Percentiles rank a stretch among this genome's conserved stretches.
phyloP scores from a whole-genome alignment of 2,113 vertebrate species.

The Mesocricetus auratus region DNA sequence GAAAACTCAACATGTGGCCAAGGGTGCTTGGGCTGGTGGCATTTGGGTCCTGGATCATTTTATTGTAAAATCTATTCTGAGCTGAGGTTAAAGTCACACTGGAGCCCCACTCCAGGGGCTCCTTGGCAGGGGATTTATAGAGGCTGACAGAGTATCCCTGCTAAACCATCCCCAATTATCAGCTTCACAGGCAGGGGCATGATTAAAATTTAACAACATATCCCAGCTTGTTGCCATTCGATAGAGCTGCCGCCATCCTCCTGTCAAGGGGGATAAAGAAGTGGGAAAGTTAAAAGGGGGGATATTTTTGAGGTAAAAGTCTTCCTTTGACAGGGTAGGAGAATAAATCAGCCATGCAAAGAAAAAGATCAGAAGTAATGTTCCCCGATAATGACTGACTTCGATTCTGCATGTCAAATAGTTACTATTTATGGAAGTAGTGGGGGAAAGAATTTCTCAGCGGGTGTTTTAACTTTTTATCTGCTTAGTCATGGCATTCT shows the following conservation, averaged over 20 bases:
- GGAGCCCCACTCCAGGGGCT: neutral
- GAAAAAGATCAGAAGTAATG: conserved; percentile 65
- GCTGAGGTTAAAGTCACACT: neutral
- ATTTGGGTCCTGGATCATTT: neutral
- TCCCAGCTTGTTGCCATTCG: conserved; percentile 63
- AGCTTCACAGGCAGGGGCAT: conserved; percentile 64
- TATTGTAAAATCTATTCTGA: conserved; percentile 37
- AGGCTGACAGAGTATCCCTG: conserved; percentile 1
- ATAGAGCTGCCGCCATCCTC: conserved; percentile 49
- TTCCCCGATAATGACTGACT: conserved; percentile 64
- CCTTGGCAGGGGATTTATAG: conserved; percentile 26
- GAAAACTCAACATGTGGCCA: neutral
- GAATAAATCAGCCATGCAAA: conserved; percentile 63
- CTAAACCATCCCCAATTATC: conserved; percentile 71
- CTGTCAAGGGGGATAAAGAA: conserved; percentile 66
- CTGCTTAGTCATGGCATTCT: conserved; percentile 44
- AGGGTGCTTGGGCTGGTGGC: neutral
- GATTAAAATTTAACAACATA: conserved; percentile 78
- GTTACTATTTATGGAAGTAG: conserved; percentile 61
- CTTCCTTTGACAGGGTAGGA: conserved; percentile 64
- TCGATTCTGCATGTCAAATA: conserved; percentile 34
- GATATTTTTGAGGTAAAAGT: conserved; percentile 68
- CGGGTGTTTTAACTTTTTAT: neutral
- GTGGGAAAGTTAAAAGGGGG: neutral
- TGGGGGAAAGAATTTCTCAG: conserved; percentile 11